phyloP scores from a whole-genome alignment of 1,140 invertebrate genomes.

The Calliopsis andreniformis region DNA sequence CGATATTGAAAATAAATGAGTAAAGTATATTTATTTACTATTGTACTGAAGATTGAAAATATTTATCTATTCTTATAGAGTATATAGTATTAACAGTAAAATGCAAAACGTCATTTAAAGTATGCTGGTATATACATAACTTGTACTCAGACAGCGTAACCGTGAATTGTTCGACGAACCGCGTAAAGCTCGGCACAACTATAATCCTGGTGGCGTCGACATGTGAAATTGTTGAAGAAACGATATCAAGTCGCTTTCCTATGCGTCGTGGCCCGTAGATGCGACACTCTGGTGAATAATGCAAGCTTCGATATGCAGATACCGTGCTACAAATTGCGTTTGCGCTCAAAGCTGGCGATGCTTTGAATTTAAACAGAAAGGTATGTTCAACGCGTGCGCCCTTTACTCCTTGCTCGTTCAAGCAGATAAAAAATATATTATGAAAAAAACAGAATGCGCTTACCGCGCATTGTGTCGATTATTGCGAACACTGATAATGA shows the following conservation, averaged over 20 bases:
- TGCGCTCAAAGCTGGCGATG: conserved; percentile 74
- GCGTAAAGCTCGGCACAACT: conserved; percentile 68
- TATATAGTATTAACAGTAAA: too few relatives aligned
- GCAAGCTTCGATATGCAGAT: conserved; percentile 73
- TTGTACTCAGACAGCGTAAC: conserved; percentile 53
- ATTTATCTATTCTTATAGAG: neutral
- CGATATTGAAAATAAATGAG: too few relatives aligned
- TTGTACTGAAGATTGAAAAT: too few relatives aligned
- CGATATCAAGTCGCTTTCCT: conserved; percentile 68
- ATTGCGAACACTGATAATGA: conserved; percentile 54
- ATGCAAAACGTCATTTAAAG: conserved; percentile 43
- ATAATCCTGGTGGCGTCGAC: conserved; percentile 66
- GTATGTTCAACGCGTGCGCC: conserved; percentile 80
- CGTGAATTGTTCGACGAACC: conserved; percentile 62
- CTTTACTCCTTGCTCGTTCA: conserved; percentile 72
- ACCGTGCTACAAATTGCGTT: conserved; percentile 78
- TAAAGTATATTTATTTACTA: too few relatives aligned
- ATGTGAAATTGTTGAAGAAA: conserved; percentile 71
- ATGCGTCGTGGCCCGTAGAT: conserved; percentile 68
- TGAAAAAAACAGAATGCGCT: conserved; percentile 24
- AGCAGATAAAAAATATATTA: conserved; percentile 58
- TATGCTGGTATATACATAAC: conserved; percentile 44
- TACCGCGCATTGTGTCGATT: conserved; percentile 35
- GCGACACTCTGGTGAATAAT: conserved; percentile 64
- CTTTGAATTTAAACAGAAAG: conserved; percentile 78